phyloP scores from a whole-genome alignment of 1,140 invertebrate species.

The Aphidius ervi region DNA sequence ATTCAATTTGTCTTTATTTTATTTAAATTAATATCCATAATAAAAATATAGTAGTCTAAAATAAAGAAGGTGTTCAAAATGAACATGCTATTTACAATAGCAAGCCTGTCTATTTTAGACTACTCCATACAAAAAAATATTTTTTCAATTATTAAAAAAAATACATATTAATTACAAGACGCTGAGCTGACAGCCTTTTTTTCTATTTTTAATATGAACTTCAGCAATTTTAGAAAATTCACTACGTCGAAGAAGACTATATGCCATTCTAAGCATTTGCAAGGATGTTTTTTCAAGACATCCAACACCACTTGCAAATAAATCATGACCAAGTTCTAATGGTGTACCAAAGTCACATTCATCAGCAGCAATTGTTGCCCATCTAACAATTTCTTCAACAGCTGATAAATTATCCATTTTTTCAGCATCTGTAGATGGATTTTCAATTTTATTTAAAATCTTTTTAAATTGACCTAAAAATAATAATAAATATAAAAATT shows the following conservation, averaged over 20 bases:
- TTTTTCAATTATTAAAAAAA: not conserved
- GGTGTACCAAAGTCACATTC: conserved; percentile 93
- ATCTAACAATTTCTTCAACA: conserved; percentile 74
- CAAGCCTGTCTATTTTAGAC: too few species aligned
- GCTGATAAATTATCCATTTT: conserved; percentile 59
- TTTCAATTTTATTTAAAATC: conserved; percentile 65
- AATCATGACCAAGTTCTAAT: conserved; percentile 79
- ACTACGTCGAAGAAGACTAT: conserved; percentile 69
- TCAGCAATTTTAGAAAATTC: conserved; percentile 72
- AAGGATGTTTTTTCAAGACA: conserved; percentile 64
- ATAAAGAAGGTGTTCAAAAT: too few species aligned
- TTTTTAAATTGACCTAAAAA: conserved; percentile 66
- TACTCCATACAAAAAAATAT: too few species aligned
- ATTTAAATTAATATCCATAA: too few species aligned
- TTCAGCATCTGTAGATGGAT: conserved; percentile 58
- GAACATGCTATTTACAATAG: too few species aligned
- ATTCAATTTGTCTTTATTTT: too few species aligned
- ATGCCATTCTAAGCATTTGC: conserved; percentile 69
- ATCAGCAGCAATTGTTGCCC: conserved; percentile 83
- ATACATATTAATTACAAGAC: conserved; percentile 32
- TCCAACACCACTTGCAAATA: conserved; percentile 72
- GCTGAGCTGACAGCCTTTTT: conserved; percentile 48
- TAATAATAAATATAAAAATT: conserved; percentile 28
- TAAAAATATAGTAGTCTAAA: too few species aligned
- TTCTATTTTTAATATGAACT: conserved; percentile 62